phyloP scores from a whole-genome alignment of 2,797 vertebrate species.

The Pipistrellus pipistrellus region DNA sequence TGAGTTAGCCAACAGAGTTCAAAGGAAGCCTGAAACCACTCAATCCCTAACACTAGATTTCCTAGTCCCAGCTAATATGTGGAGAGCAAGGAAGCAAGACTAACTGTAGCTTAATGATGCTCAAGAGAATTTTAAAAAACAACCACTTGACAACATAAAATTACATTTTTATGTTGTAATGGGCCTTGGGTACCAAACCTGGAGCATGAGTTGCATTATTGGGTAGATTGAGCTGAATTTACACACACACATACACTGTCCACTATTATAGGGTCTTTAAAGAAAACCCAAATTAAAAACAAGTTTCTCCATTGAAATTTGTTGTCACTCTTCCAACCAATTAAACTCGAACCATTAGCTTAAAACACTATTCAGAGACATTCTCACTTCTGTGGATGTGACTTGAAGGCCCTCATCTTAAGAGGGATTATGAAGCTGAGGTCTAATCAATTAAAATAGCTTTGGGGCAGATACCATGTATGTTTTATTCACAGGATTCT shows the following conservation, averaged over 20 bases:
- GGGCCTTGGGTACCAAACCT: background rate
- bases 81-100: background rate
- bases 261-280: background rate
- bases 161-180: background rate
- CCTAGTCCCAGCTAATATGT: background rate
- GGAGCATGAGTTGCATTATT: background rate
- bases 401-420: background rate
- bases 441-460: conserved; percentile 22
- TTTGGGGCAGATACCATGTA: background rate
- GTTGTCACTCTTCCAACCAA: background rate
- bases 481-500: background rate
- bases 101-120: background rate
- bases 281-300: conserved; percentile 25
- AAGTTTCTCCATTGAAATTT: background rate
- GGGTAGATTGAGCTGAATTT: background rate
- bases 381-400: background rate
- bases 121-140: background rate
- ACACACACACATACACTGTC: background rate
- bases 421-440: background rate
- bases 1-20: background rate
- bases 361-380: background rate
- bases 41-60: background rate
- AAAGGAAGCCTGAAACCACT: background rate
- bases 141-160: background rate
- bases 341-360: background rate